These are phyloP conservation scores for Ondatra zibethicus DNA, from an alignment of 2,113 vertebrate genomes.

Conservation along the genomic window DNA sequence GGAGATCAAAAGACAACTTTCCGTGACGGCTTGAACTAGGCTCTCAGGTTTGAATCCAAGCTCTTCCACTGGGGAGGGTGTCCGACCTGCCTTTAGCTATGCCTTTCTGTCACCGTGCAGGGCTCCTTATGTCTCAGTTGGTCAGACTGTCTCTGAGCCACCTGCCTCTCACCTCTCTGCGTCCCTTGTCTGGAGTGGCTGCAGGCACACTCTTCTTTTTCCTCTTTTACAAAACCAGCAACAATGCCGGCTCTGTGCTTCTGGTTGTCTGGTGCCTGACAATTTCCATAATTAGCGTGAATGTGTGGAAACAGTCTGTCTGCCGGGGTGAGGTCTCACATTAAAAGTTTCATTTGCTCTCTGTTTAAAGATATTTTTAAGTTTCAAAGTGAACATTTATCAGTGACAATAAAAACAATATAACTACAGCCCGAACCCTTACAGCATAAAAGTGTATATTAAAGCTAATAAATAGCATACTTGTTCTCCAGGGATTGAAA, in stretches of 20 bases:
- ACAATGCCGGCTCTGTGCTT: not conserved
- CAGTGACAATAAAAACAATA: not conserved
- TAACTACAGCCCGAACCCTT: not conserved
- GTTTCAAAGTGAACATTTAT: not conserved
- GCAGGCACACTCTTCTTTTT: not conserved
- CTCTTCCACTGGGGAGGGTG: too few species aligned
- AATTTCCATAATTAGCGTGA: not conserved
- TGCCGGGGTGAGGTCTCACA: not conserved
- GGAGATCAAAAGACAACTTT: not conserved
- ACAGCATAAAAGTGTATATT: not conserved
- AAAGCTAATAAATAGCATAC: not conserved
- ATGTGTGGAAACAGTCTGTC: not conserved
- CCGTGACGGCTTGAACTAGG: not conserved
- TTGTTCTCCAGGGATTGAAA: not conserved
- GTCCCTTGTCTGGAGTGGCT: too few species aligned
- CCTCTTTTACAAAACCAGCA: not conserved
- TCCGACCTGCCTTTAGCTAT: not conserved
- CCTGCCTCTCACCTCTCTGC: not conserved
- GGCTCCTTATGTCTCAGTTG: not conserved
- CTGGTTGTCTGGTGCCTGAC: not conserved
- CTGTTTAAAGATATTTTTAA: not conserved
- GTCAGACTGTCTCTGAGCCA: not conserved
- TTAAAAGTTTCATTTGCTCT: not conserved
- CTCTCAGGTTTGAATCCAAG: not conserved
- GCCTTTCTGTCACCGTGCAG: not conserved